Evolutionary conservation across 2,113 vertebrate genomes (phyloP).

Genomic region (Pimephales promelas): DNA sequence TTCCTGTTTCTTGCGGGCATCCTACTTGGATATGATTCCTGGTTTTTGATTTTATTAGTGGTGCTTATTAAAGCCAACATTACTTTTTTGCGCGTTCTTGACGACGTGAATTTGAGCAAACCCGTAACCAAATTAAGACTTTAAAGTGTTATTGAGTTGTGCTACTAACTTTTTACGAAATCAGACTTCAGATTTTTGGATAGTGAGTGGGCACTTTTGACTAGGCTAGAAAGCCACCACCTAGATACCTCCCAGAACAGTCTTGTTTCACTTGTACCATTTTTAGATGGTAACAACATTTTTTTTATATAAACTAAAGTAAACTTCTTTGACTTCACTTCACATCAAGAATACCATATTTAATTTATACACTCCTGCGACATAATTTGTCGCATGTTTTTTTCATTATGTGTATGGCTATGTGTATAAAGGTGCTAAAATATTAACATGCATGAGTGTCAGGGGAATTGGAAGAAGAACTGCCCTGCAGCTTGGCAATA

Average conservation of each 20-base stretch:
- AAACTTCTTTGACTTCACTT: neutral
- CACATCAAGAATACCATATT: neutral
- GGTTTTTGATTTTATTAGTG: neutral
- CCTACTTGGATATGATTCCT: conserved; percentile 9
- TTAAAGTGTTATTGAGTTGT: neutral
- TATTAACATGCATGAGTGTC: conserved; percentile 62
- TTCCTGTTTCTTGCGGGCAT: conserved; percentile 14
- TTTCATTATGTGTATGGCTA: conserved; percentile 54
- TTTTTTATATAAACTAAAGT: neutral
- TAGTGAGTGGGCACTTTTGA: neutral
- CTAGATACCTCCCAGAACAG: neutral
- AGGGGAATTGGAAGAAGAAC: conserved; percentile 56
- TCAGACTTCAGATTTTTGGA: neutral
- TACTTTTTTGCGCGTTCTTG: neutral
- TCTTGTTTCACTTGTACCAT: neutral
- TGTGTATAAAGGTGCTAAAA: conserved; percentile 62
- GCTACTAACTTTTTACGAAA: neutral
- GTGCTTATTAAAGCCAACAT: neutral
- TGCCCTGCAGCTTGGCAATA: conserved; percentile 36
- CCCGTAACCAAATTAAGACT: neutral
- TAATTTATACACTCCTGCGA: neutral
- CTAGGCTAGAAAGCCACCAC: neutral
- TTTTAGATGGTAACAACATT: neutral
- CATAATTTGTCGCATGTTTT: neutral
- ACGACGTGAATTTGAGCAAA: neutral